Evolutionary conservation across 2,113 vertebrate species (phyloP).

Genomic region (Mobula birostris): DNA sequence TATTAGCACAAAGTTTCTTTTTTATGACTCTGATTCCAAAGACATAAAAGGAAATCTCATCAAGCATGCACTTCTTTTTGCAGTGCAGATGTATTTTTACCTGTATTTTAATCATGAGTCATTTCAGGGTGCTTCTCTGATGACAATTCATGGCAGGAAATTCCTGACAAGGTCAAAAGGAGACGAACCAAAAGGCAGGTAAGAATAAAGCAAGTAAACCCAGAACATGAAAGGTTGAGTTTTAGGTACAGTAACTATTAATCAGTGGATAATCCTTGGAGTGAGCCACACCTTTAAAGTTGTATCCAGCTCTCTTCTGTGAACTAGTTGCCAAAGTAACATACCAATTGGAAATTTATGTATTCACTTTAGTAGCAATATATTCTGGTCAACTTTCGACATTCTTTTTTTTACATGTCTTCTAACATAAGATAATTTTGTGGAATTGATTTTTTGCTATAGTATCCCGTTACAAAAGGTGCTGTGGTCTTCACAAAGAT

Average conservation of each 20-base stretch:
- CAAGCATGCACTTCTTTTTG: not conserved
- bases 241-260: not conserved
- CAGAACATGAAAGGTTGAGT: not conserved
- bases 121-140: not conserved
- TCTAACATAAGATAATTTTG: no score
- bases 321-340: not conserved
- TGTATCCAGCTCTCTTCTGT: not conserved
- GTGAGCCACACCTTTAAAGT: not conserved
- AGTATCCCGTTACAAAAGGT: no score
- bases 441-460: no score
- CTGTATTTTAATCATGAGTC: not conserved
- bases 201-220: not conserved
- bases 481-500: not conserved
- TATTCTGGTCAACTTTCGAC: not conserved
- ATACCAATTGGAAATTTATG: not conserved
- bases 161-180: not conserved
- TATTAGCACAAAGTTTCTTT: not conserved
- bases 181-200: conserved; percentile 28
- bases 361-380: not conserved
- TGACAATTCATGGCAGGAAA: no score
- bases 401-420: not conserved
- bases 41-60: not conserved
- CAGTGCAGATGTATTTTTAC: not conserved
- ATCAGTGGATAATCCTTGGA: not conserved
- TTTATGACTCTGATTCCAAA: not conserved